Percentiles rank a stretch among this genome's conserved stretches.
phyloP scores from a whole-genome alignment of 2,888 invertebrate genomes.

The Ormyrus labotus region DNA sequence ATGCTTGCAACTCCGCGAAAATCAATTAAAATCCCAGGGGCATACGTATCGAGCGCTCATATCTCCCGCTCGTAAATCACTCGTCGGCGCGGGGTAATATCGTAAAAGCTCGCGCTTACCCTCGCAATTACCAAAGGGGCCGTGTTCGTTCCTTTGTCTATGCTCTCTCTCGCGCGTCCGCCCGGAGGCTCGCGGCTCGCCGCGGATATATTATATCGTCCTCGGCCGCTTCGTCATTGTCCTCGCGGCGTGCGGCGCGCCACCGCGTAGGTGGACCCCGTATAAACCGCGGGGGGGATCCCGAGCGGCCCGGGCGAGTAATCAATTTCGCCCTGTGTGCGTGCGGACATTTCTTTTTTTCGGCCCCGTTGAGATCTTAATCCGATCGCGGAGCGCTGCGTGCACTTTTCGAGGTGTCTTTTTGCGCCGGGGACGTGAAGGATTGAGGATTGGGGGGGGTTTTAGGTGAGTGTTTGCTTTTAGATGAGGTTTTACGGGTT shows the following conservation, averaged over 20 bases:
- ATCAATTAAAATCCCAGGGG: slow-evolving; percentile 26
- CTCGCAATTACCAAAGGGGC: background rate
- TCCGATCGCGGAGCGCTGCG: background rate
- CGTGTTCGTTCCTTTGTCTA: background rate
- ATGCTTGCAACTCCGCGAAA: background rate
- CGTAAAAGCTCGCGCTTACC: no score
- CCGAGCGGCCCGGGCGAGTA: background rate
- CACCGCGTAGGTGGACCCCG: slow-evolving; percentile 14
- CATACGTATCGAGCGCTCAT: background rate
- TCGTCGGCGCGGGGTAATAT: background rate
- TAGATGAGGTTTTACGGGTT: background rate
- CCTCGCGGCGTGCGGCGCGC: background rate
- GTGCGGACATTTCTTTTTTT: background rate
- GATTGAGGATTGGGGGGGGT: background rate
- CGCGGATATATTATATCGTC: background rate
- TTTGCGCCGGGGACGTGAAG: background rate
- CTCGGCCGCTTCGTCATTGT: slow-evolving; percentile 29
- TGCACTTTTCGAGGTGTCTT: no score
- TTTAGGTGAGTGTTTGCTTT: background rate
- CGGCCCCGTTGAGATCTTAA: slow-evolving; percentile 22
- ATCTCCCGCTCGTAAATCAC: slow-evolving; percentile 40
- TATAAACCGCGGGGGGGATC: background rate
- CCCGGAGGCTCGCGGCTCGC: background rate
- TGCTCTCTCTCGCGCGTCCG: background rate
- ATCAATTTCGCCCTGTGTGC: slow-evolving; percentile 13